Percentiles rank a stretch among this genome's conserved stretches.
Conservation (phyloP, 2,888 invertebrate genomes). For the Polydrusus pterygomalis region DNA sequence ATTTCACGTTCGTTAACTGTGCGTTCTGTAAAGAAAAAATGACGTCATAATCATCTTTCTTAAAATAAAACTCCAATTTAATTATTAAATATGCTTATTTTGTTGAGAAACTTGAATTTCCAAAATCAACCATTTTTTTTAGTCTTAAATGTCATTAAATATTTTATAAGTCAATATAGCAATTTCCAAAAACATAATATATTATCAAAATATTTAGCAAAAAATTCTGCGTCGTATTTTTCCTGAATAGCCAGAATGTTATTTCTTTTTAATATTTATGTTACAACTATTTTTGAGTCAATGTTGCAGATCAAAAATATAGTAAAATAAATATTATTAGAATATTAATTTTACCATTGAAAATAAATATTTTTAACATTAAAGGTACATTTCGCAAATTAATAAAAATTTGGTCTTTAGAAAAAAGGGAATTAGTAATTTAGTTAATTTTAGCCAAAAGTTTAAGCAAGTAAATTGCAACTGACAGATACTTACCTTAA, state of each 20-base stretch:
- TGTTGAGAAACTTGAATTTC: too few species aligned
- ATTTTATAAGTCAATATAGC: not conserved
- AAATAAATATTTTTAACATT: constrained; percentile 14
- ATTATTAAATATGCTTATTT: too few species aligned
- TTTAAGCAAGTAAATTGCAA: too few species aligned
- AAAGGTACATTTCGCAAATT: constrained; percentile 10
- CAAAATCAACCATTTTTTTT: too few species aligned
- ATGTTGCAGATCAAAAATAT: constrained; percentile 8
- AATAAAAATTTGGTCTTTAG: not conserved
- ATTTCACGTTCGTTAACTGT: too few species aligned
- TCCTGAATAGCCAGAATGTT: constrained; percentile 15
- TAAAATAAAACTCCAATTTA: too few species aligned
- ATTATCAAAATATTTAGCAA: constrained; percentile 27
- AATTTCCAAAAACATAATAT: not conserved
- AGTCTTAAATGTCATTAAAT: not conserved
- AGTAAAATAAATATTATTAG: constrained; percentile 17
- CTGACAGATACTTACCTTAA: too few species aligned
- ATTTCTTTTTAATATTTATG: constrained; percentile 9
- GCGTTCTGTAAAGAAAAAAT: too few species aligned
- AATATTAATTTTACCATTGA: constrained; percentile 9
- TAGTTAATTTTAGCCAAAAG: too few species aligned
- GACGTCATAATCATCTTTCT: too few species aligned
- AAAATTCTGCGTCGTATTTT: constrained; percentile 12
- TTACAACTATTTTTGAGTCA: constrained; percentile 6
- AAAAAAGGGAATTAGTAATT: not conserved